Evolutionary conservation across 2,888 invertebrate genomes (phyloP), one percentile per base, ranked within the genome.

Genomic region (Azorinus chamasolen): DNA sequence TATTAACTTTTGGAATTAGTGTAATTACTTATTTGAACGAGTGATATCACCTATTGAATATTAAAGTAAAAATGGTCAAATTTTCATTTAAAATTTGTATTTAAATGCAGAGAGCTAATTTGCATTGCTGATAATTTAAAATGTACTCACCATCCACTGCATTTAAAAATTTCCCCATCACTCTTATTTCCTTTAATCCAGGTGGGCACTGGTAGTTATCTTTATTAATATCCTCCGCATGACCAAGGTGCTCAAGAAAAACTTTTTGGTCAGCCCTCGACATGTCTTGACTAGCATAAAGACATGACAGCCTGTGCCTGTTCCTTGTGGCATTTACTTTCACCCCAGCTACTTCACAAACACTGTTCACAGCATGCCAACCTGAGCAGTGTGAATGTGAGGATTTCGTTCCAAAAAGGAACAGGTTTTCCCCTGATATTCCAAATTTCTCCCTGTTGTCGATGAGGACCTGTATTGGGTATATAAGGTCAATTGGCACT

Each of bases 131-230:
- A n/a, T n/a, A n/a, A n/a, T n/a, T n/a, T n/a, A n/a, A n/a, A n/a
- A n/a, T n/a, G n/a, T n/a, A n/a, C n/a, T n/a, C 66, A 46, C 63
- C 63, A 43, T 69, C 59, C 14, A 39, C 45, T 24, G 61, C 12
- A 20, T 4, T 70, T 10, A 82, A 64, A 27, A 82, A 46, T 46
- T 68, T 62, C 16, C 74, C 82, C 79, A 84, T 77, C 1, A 79
- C 77, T 12, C 22, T 20, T 5, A 82, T 50, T 39, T 73, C 65
- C 37, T 50, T 39, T 0, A 82, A 18, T 22, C 81, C 83, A 16
- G 58, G 59, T 16, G 82, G 84, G 43, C 79, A 79, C 51, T 79
- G 72, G 55, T 83, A 83, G 51, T 83, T 81, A 5, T 83, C 75
- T 50, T 65, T 76, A 37, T 79, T 81, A 16, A 82, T 79, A 1